These are phyloP conservation scores for Hirtodrosophila duncani DNA, from an alignment of 2,888 invertebrate species.

Conservation along the genomic window DNA sequence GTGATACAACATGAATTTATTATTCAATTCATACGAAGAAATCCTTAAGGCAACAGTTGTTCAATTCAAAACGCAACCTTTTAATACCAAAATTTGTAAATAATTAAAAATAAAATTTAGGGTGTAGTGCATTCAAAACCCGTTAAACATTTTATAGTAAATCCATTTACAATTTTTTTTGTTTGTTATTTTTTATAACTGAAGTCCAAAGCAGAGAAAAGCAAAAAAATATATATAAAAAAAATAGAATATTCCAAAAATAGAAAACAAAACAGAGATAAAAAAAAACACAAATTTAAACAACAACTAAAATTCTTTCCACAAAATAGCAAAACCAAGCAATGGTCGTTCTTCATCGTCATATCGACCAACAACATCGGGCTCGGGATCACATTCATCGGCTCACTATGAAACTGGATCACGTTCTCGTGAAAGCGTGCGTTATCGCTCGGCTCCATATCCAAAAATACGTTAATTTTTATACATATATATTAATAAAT, in stretches of 20 bases:
- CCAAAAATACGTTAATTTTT: slow-evolving; percentile 76
- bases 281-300: slow-evolving; percentile 60
- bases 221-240: slow-evolving; percentile 18
- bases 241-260: slow-evolving; percentile 31
- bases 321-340: slow-evolving; percentile 78
- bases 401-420: slow-evolving; percentile 78
- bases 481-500: slow-evolving; percentile 12
- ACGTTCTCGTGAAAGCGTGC: slow-evolving; percentile 77
- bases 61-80: slow-evolving; percentile 5
- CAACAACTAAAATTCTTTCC: slow-evolving; percentile 72
- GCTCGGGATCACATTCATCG: slow-evolving; percentile 77
- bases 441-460: slow-evolving; percentile 77
- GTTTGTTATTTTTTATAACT: slow-evolving; percentile 33
- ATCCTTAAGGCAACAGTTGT: too few species aligned
- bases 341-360: slow-evolving; percentile 78
- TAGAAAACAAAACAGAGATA: slow-evolving; percentile 37
- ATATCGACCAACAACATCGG: slow-evolving; percentile 77
- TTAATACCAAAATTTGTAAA: background rate
- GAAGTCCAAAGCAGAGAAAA: slow-evolving; percentile 36
- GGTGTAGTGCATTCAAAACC: slow-evolving; percentile 70
- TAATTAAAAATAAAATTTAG: slow-evolving; percentile 21
- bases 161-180: slow-evolving; percentile 24
- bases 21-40: too few species aligned
- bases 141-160: slow-evolving; percentile 45
- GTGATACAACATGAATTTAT: slow-evolving; percentile 19